Evolutionary conservation across 2,113 vertebrate genomes (phyloP).

Genomic region (Pluvialis apricaria): DNA sequence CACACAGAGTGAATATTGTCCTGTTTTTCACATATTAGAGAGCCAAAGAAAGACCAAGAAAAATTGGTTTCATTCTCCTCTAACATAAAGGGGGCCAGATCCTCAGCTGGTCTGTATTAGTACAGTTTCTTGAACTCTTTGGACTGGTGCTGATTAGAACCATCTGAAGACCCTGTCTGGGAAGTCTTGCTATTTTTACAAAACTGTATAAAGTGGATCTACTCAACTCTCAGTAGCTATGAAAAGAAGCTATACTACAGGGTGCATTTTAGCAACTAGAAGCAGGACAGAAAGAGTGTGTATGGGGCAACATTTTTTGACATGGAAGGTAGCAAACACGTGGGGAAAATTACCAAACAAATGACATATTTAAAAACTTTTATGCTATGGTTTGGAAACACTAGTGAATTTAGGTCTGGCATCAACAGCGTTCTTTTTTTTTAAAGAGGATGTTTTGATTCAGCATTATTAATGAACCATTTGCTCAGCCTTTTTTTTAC

Average conservation of each 20-base stretch:
- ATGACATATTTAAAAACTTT: not conserved
- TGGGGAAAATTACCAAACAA: conserved; percentile 12
- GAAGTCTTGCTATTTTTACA: not conserved
- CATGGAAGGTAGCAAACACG: not conserved
- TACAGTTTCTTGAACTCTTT: conserved; percentile 25
- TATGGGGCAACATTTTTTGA: not conserved
- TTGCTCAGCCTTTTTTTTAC: not conserved
- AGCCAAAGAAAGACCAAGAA: not conserved
- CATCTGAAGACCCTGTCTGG: conserved; percentile 36
- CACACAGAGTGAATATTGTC: not conserved
- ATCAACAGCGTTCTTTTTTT: not conserved
- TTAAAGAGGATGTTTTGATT: not conserved
- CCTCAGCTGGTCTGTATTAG: conserved; percentile 40
- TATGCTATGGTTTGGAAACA: not conserved
- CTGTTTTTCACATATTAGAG: not conserved
- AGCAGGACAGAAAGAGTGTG: not conserved
- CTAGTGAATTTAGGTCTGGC: conserved; percentile 9
- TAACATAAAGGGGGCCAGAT: not conserved
- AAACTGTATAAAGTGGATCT: not conserved
- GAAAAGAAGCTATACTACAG: not conserved
- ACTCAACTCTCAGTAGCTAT: not conserved
- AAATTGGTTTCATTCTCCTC: not conserved
- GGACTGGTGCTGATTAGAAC: conserved; percentile 17
- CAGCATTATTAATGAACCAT: not conserved
- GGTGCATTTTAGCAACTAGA: not conserved